Evolutionary conservation across 2,113 vertebrate genomes (phyloP).

Genomic region (Oreochromis spilurus): DNA sequence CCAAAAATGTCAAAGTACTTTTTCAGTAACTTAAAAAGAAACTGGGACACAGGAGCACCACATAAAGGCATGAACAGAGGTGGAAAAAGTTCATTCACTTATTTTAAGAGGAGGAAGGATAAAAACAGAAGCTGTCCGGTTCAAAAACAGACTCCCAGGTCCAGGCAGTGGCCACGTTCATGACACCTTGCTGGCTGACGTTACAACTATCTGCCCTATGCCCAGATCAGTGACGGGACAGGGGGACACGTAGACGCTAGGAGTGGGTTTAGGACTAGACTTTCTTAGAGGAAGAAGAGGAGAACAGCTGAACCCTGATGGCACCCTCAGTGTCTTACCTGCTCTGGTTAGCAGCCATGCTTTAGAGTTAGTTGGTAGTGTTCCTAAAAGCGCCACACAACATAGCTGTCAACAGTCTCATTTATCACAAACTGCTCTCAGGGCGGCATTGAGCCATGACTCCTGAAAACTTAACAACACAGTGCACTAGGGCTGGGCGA

Average conservation of each 20-base stretch:
- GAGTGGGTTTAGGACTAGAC: slow-evolving; percentile 23
- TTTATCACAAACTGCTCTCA: slow-evolving; percentile 7
- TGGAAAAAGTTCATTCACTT: not conserved
- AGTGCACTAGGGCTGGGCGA: too few species aligned
- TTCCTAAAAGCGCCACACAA: slow-evolving; percentile 71
- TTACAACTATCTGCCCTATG: not conserved
- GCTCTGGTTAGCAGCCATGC: slow-evolving; percentile 32
- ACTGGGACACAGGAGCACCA: slow-evolving; percentile 11
- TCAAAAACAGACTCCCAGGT: slow-evolving; percentile 31
- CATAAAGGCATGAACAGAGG: not conserved
- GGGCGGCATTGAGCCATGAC: not conserved
- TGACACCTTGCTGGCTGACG: not conserved
- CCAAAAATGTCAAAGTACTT: not conserved
- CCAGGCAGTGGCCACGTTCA: not conserved
- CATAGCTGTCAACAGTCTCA: slow-evolving; percentile 48
- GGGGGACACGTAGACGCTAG: not conserved
- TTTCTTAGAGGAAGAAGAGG: not conserved
- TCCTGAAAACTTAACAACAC: not conserved
- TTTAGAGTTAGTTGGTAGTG: slow-evolving; percentile 63
- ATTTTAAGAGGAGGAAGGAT: not conserved
- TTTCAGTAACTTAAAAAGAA: not conserved
- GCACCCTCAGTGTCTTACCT: slow-evolving; percentile 65
- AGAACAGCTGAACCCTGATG: not conserved
- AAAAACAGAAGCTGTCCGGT: not conserved
- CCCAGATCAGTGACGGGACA: not conserved